Percentiles rank a stretch among this genome's conserved stretches.
Conservation (phyloP, 1,140 invertebrate species). For the Sipha flava region DNA sequence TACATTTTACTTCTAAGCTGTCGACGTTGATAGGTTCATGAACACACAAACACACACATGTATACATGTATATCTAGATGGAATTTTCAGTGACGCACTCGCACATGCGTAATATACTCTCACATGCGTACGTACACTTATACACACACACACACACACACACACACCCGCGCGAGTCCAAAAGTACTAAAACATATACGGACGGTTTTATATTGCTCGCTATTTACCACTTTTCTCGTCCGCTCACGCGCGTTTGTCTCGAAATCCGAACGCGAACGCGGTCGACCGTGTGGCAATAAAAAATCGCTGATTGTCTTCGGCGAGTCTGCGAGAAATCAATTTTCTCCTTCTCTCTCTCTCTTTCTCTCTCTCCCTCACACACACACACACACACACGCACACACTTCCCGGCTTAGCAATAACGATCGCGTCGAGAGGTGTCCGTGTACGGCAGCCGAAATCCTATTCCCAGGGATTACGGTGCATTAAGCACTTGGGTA, state of each 20-base stretch:
- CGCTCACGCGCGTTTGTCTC: background rate
- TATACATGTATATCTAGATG: too few relatives aligned
- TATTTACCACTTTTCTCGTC: background rate
- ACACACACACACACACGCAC: too few relatives aligned
- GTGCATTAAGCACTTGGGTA: constrained; percentile 12
- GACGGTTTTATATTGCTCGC: background rate
- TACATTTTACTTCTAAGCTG: background rate
- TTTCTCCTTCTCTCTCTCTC: too few relatives aligned
- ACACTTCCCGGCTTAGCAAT: background rate
- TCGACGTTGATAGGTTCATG: background rate
- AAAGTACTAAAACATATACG: background rate
- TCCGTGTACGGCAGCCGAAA: background rate
- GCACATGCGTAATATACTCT: background rate
- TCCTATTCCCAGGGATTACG: constrained; percentile 10
- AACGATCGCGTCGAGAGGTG: background rate
- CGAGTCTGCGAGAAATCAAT: background rate
- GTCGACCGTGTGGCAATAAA: background rate
- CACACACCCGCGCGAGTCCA: background rate
- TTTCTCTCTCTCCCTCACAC: too few relatives aligned
- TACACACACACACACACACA: background rate
- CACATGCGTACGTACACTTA: background rate
- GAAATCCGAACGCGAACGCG: background rate
- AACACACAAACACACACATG: too few relatives aligned
- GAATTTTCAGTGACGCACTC: too few relatives aligned
- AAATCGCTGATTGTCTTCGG: constrained; percentile 24